phyloP scores from a whole-genome alignment of 2,888 invertebrate genomes.

The Heliothis peltigera region DNA sequence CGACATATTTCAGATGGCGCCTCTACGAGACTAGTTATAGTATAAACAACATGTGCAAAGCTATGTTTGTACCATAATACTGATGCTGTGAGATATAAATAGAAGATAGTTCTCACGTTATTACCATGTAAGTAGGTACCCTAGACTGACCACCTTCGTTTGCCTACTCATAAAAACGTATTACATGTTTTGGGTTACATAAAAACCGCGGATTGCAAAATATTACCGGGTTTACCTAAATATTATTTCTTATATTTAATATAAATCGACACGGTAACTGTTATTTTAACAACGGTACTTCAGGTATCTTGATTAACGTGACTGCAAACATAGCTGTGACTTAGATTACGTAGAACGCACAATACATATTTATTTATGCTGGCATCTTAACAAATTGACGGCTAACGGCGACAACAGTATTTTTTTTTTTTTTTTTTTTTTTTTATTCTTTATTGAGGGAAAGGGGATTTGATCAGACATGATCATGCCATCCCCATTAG shows the following conservation, averaged over 20 bases:
- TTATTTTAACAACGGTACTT: conserved; percentile 36
- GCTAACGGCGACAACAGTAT: conserved; percentile 11
- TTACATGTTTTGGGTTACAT: not conserved
- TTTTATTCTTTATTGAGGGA: too few relatives aligned
- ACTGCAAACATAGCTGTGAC: conserved; percentile 13
- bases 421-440: conserved; percentile 30
- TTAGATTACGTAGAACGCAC: conserved; percentile 15
- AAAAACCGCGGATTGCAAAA: conserved; percentile 10
- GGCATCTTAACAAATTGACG: conserved; percentile 38
- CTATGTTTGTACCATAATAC: conserved; percentile 22
- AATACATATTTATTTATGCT: conserved; percentile 48
- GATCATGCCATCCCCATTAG: too few relatives aligned
- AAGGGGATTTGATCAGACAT: too few relatives aligned
- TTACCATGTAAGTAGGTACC: not conserved
- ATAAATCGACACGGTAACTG: conserved; percentile 22
- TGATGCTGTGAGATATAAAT: conserved; percentile 38
- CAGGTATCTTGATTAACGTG: conserved; percentile 36
- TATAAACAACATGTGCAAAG: conserved; percentile 30
- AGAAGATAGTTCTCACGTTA: conserved; percentile 41
- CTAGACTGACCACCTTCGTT: not conserved
- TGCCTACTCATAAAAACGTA: not conserved
- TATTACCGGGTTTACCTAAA: conserved; percentile 6
- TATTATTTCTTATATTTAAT: conserved; percentile 5
- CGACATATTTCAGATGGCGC: conserved; percentile 34
- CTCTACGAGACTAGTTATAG: conserved; percentile 37